Evolutionary conservation across 2,888 invertebrate species (phyloP).

Genomic region (Hydroisotoma schaefferi): DNA sequence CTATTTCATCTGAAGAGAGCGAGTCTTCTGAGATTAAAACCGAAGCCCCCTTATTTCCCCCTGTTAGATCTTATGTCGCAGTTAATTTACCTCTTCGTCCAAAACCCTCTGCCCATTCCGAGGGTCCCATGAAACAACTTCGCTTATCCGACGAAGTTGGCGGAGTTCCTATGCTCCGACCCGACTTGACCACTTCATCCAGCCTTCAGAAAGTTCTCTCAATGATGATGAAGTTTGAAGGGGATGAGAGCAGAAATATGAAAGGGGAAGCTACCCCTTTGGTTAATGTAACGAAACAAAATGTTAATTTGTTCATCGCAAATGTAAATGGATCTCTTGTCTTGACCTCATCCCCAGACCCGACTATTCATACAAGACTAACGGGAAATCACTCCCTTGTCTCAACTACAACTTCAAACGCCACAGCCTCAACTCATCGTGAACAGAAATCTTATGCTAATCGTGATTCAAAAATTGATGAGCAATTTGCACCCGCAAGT

Average conservation of each 20-base stretch:
- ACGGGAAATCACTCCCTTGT: not conserved
- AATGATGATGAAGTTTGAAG: constrained; percentile 43
- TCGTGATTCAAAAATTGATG: constrained; percentile 46
- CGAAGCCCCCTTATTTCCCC: constrained; percentile 51
- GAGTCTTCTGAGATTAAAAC: constrained; percentile 2
- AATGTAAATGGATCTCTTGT: constrained; percentile 24
- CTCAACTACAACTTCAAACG: not conserved
- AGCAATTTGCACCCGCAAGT: constrained; percentile 27
- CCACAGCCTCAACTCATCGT: constrained; percentile 6
- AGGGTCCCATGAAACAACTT: constrained; percentile 27
- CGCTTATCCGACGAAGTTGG: constrained; percentile 21
- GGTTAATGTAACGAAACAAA: constrained; percentile 33
- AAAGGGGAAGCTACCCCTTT: constrained; percentile 13
- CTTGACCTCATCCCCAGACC: not conserved
- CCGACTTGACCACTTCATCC: constrained; percentile 39
- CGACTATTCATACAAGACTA: not conserved
- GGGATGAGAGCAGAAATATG: constrained; percentile 18
- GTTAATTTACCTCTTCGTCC: constrained; percentile 68
- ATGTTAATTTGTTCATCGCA: constrained; percentile 42
- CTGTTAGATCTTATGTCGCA: constrained; percentile 75
- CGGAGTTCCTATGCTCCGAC: constrained; percentile 24
- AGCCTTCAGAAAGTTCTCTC: constrained; percentile 45
- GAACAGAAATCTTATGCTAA: constrained; percentile 31
- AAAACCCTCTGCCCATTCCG: constrained; percentile 54
- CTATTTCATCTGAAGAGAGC: not conserved